These are phyloP conservation scores for Thera britannica DNA, from an alignment of 2,888 invertebrate genomes.

Conservation along the genomic window DNA sequence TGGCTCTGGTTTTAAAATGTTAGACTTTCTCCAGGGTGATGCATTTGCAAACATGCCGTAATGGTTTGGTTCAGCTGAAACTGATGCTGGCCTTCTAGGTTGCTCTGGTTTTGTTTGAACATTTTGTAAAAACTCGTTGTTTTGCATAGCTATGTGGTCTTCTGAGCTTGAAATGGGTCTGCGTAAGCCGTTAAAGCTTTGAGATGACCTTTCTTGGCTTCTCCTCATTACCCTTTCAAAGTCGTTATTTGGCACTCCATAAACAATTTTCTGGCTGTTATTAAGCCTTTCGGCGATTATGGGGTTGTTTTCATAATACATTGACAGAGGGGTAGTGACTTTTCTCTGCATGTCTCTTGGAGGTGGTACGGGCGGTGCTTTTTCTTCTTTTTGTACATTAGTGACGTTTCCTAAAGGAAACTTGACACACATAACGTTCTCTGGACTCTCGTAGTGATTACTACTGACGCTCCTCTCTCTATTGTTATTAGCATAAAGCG, in stretches of 20 bases:
- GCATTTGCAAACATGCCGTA: slow-evolving; percentile 74
- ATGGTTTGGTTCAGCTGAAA: slow-evolving; percentile 80
- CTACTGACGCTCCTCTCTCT: slow-evolving; percentile 68
- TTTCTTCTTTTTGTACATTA: slow-evolving; percentile 73
- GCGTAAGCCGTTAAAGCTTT: slow-evolving; percentile 77
- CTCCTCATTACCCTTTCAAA: slow-evolving; percentile 79
- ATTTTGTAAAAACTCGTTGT: slow-evolving; percentile 70
- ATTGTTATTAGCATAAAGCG: slow-evolving; percentile 69
- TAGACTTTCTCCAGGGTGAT: slow-evolving; percentile 72
- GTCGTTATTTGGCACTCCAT: slow-evolving; percentile 78
- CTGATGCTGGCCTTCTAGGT: slow-evolving; percentile 77
- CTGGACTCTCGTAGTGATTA: slow-evolving; percentile 69
- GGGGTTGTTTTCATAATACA: slow-evolving; percentile 78
- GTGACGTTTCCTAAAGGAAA: slow-evolving; percentile 81
- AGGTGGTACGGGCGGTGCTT: slow-evolving; percentile 90
- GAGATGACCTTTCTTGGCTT: slow-evolving; percentile 75
- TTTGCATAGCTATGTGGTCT: slow-evolving; percentile 82
- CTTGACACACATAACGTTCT: slow-evolving; percentile 79
- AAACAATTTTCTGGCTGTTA: slow-evolving; percentile 60
- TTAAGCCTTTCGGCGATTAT: slow-evolving; percentile 63
- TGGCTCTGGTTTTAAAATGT: slow-evolving; percentile 71
- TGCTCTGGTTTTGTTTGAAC: slow-evolving; percentile 69
- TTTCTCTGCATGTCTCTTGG: slow-evolving; percentile 90
- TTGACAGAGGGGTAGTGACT: slow-evolving; percentile 79
- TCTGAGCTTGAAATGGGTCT: slow-evolving; percentile 80